These are phyloP conservation scores for Danionella cerebrum DNA, from an alignment of 2,113 vertebrate species.

Conservation along the genomic window DNA sequence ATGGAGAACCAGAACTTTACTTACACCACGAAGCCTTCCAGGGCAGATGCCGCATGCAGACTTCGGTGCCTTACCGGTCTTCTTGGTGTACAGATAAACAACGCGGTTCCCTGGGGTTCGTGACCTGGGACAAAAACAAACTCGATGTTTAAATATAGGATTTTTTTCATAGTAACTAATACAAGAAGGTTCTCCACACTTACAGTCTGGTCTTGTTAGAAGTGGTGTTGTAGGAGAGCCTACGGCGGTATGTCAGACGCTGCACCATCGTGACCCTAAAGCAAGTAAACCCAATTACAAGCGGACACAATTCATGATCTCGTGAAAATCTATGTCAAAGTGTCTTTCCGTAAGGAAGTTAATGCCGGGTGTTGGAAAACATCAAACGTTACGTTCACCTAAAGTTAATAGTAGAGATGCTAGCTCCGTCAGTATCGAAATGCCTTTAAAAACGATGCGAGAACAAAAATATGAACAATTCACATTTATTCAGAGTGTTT, in stretches of 20 bases:
- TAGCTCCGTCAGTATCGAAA: too few species aligned
- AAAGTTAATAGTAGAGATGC: too few species aligned
- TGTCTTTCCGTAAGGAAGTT: too few species aligned
- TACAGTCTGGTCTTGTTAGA: slow-evolving; percentile 98
- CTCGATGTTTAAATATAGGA: too few species aligned
- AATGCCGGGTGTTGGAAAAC: too few species aligned
- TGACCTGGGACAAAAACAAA: slow-evolving; percentile 67
- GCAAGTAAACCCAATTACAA: too few species aligned
- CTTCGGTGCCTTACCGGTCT: slow-evolving; percentile 94
- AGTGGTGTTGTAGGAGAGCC: slow-evolving; percentile 98
- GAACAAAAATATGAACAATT: too few species aligned
- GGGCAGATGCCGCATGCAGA: slow-evolving; percentile 94
- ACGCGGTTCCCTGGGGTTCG: slow-evolving; percentile 95
- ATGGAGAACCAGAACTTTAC: slow-evolving; percentile 39
- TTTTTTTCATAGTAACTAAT: background rate
- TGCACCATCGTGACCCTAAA: slow-evolving; percentile 81
- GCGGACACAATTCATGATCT: too few species aligned
- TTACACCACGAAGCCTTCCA: slow-evolving; percentile 92
- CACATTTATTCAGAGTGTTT: too few species aligned
- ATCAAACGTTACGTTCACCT: too few species aligned
- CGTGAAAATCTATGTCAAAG: too few species aligned
- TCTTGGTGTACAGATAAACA: slow-evolving; percentile 98
- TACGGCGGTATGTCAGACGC: slow-evolving; percentile 94
- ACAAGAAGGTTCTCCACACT: slow-evolving; percentile 56
- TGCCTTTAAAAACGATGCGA: too few species aligned